These are phyloP conservation scores for Onychorhynchus coronatus DNA, from an alignment of 2,113 vertebrate species.

Conservation along the genomic window DNA sequence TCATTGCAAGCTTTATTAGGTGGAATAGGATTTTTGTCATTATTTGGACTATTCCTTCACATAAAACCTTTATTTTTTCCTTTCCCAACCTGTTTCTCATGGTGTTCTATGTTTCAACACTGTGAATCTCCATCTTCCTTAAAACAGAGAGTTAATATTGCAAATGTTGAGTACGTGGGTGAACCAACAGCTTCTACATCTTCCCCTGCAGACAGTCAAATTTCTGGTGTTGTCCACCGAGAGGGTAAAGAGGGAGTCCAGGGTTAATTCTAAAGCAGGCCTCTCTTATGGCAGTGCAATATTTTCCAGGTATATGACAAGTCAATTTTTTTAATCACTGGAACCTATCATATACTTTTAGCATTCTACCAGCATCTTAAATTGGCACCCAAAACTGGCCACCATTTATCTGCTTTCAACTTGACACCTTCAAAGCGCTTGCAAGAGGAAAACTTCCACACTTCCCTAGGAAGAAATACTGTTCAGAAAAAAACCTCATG, in stretches of 20 bases:
- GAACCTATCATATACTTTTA: not conserved
- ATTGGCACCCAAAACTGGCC: not conserved
- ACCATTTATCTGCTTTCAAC: not conserved
- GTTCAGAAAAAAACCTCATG: not conserved
- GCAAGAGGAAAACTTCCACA: not conserved
- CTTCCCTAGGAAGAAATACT: not conserved
- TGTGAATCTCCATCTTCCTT: not conserved
- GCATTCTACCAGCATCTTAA: not conserved
- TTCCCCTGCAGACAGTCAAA: not conserved
- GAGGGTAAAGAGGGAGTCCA: not conserved
- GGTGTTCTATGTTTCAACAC: not conserved
- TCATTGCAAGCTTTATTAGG: not conserved
- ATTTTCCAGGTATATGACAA: not conserved
- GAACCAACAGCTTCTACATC: not conserved
- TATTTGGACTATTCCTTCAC: not conserved
- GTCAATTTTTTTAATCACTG: not conserved
- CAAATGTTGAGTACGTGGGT: not conserved
- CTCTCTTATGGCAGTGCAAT: not conserved
- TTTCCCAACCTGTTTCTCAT: not conserved
- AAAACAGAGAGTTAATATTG: not conserved
- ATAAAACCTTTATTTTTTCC: not conserved
- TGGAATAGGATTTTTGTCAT: not conserved
- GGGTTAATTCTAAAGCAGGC: not conserved
- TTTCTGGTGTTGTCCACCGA: not conserved
- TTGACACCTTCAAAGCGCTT: not conserved